These are phyloP conservation scores for Odontomachus brunneus DNA, from an alignment of 1,140 invertebrate species.

Conservation along the genomic window DNA sequence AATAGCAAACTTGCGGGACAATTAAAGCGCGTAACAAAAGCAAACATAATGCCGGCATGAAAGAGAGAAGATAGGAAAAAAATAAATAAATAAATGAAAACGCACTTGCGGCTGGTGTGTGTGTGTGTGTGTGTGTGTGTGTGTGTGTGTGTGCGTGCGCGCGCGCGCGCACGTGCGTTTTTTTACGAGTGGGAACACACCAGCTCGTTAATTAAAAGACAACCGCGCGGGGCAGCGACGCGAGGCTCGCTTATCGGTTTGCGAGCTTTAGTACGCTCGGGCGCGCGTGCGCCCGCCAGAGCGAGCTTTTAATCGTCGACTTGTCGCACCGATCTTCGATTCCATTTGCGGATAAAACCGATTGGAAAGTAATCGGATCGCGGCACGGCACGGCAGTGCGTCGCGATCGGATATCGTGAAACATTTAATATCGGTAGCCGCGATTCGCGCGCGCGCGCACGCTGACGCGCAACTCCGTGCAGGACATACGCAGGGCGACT, in stretches of 20 bases:
- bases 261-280: conserved; percentile 40
- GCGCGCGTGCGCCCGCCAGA: conserved; percentile 5
- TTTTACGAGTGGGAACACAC: conserved; percentile 19
- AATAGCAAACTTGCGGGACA: not conserved
- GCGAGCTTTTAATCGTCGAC: conserved; percentile 63
- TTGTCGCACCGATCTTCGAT: conserved; percentile 55
- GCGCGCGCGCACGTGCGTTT: too few species aligned
- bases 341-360: conserved; percentile 63
- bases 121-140: too few species aligned
- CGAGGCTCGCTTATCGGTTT: conserved; percentile 50
- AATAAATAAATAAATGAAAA: conserved; percentile 9
- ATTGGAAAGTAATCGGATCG: conserved; percentile 62
- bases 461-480: not conserved
- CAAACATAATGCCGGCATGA: not conserved
- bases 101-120: not conserved
- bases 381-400: conserved; percentile 13
- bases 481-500: not conserved
- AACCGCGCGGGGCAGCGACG: conserved; percentile 21
- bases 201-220: conserved; percentile 55
- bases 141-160: too few species aligned
- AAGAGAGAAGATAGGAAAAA: too few species aligned
- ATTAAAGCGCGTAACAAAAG: conserved; percentile 8
- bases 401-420: conserved; percentile 37
- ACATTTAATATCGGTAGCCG: conserved; percentile 49
- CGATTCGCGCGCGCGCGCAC: conserved; percentile 18